Evolutionary conservation across 2,888 invertebrate species (phyloP), one percentile per base, ranked within the genome.

Genomic region (Sabatieria punctata): DNA sequence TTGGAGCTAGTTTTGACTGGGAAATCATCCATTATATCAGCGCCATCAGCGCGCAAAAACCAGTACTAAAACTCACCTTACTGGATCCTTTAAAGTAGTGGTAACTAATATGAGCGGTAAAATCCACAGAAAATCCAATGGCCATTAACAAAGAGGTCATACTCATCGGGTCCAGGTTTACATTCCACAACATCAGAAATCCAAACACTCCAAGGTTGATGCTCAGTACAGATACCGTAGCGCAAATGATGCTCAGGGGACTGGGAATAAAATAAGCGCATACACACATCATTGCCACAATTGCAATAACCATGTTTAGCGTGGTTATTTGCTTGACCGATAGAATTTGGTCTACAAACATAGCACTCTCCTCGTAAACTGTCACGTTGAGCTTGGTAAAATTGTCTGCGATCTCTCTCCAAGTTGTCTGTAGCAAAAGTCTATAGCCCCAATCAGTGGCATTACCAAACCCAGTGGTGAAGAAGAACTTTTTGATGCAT

Each of bases 221-320:
- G 13, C 55, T 55, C 13, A 56, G 41, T 56, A 58, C 56, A 4
- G 58, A 57, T n/a, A 55, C 47, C 1, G 55, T 50, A 48, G 54
- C 54, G 39, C 35, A 48, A 19, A 56, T 43, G 27, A 58, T 53
- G 11, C 53, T 53, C 22, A 47, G 49, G 33, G 54, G 47, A 8
- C 49, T 49, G 22, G 58, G 58, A 45, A 58, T 57, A 48, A 62
- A 62, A 15, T 61, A 49, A 6, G 57, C 51, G 46, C 61, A 61
- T 3, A 61, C 55, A 13, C 56, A 45, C 1, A 56, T 56, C 61
- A 61, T 62, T 47, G 61, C 61, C n/a, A 52, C 54, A 21, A 61
- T 54, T 15, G 60, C 59, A 19, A 60, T 52, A 41, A 55, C 49
- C 1, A 58, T 56, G 8, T 56, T 57, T 15, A 53, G 54, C 19